Conservation (phyloP, 2,888 invertebrate species). For the Acrocyrtus sp. region DNA sequence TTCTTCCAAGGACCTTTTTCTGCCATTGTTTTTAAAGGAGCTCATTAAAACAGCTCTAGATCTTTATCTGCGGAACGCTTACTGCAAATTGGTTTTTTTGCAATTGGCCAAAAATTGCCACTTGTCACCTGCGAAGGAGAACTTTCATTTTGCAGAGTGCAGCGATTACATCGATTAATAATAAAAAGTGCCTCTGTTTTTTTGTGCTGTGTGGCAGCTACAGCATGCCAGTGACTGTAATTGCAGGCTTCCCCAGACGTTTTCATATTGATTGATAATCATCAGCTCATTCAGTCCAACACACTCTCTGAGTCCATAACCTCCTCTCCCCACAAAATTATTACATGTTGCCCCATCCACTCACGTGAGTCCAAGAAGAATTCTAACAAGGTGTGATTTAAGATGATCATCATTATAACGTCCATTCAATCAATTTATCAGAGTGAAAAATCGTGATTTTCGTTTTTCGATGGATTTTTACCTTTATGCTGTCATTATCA, state of each 20-base stretch:
- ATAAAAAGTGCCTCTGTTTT: neutral
- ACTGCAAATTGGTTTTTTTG: neutral
- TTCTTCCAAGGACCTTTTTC: neutral
- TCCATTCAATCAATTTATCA: neutral
- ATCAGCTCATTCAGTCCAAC: neutral
- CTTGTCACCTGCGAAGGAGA: neutral
- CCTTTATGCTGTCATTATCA: constrained; percentile 3
- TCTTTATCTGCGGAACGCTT: neutral
- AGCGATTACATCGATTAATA: neutral
- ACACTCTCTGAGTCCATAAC: too few species aligned
- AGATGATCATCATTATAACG: neutral
- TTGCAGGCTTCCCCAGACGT: neutral
- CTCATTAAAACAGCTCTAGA: neutral
- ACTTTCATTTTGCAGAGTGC: too few species aligned
- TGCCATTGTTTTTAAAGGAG: neutral
- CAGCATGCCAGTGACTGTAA: neutral
- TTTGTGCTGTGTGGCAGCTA: neutral
- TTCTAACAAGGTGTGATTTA: constrained; percentile 30
- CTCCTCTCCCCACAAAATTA: too few species aligned
- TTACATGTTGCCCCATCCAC: too few species aligned
- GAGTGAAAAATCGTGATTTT: constrained; percentile 16
- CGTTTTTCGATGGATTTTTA: neutral
- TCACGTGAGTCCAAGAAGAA: neutral
- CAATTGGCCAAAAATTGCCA: neutral
- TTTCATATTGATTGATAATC: neutral